These are phyloP conservation scores for Megamerina dolium DNA, from an alignment of 2,888 invertebrate species.

Conservation along the genomic window DNA sequence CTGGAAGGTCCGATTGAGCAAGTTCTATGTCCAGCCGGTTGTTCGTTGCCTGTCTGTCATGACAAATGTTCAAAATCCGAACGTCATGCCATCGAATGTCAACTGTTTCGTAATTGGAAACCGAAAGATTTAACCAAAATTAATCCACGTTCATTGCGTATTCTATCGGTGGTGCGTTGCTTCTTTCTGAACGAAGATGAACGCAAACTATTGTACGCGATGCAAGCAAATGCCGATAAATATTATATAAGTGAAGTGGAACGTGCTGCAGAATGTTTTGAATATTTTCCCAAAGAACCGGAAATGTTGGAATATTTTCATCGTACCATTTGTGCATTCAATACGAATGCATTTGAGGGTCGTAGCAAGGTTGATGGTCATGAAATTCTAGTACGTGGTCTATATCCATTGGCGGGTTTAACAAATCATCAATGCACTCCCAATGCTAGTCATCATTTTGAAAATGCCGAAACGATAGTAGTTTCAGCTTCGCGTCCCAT, in stretches of 20 bases:
- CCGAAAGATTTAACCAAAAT: constrained; percentile 47
- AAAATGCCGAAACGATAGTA: constrained; percentile 55
- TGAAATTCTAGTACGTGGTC: constrained; percentile 54
- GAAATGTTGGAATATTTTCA: constrained; percentile 39
- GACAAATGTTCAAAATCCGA: constrained; percentile 55
- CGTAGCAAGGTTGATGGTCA: constrained; percentile 32
- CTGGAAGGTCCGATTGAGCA: constrained; percentile 37
- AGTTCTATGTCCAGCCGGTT: constrained; percentile 56
- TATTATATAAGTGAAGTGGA: constrained; percentile 36
- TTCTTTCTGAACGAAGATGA: constrained; percentile 38
- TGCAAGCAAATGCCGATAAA: constrained; percentile 45
- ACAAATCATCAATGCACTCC: constrained; percentile 68
- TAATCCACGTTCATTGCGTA: constrained; percentile 35
- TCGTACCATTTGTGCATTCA: constrained; percentile 44
- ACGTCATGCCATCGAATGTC: constrained; percentile 60
- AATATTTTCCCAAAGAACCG: constrained; percentile 39
- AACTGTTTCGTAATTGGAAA: constrained; percentile 55
- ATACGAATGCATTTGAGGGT: constrained; percentile 48
- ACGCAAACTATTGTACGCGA: constrained; percentile 37
- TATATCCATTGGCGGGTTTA: constrained; percentile 63
- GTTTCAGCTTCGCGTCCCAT: constrained; percentile 57
- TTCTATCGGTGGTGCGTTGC: constrained; percentile 42
- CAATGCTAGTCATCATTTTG: constrained; percentile 65
- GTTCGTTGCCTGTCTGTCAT: constrained; percentile 64
- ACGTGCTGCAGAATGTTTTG: constrained; percentile 39